Evolutionary conservation across 2,797 vertebrate species (phyloP).

Genomic region (Parauchenoglanis punctatus): DNA sequence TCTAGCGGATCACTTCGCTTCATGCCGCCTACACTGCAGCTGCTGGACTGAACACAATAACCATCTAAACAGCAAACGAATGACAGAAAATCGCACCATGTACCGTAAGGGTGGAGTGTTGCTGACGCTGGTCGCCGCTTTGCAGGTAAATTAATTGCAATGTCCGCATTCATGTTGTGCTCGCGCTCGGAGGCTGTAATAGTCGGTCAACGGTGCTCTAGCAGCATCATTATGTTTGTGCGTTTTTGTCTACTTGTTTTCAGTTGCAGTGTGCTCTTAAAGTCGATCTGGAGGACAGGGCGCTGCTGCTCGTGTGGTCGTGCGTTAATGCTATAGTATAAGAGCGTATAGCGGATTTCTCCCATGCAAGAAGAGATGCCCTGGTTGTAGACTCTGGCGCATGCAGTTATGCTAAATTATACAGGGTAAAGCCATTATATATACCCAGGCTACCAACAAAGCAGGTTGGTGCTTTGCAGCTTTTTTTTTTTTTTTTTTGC

Average conservation of each 20-base stretch:
- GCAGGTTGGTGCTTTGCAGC: background rate
- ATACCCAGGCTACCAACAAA: background rate
- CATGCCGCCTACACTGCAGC: constrained; percentile 57
- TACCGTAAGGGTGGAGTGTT: constrained; percentile 53
- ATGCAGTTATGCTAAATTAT: background rate
- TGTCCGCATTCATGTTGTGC: constrained; percentile 1
- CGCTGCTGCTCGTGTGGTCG: background rate
- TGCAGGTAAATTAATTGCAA: constrained; percentile 57
- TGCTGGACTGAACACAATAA: constrained; percentile 48
- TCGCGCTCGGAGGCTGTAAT: background rate
- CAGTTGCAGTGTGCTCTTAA: background rate
- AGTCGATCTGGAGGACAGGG: background rate
- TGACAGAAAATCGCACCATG: constrained; percentile 57
- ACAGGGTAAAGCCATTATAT: background rate
- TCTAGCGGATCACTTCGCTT: constrained; percentile 40
- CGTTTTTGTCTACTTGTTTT: background rate
- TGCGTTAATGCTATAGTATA: background rate
- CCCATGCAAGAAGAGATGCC: background rate
- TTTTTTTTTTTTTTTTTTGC: background rate
- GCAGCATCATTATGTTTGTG: background rate
- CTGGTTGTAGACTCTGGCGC: background rate
- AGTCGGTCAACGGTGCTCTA: constrained; percentile 18
- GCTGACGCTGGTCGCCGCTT: constrained; percentile 61
- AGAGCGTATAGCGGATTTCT: background rate
- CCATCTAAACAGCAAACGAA: constrained; percentile 31